Evolutionary conservation across 1,140 invertebrate genomes (phyloP).

Genomic region (Cydia strobilella): DNA sequence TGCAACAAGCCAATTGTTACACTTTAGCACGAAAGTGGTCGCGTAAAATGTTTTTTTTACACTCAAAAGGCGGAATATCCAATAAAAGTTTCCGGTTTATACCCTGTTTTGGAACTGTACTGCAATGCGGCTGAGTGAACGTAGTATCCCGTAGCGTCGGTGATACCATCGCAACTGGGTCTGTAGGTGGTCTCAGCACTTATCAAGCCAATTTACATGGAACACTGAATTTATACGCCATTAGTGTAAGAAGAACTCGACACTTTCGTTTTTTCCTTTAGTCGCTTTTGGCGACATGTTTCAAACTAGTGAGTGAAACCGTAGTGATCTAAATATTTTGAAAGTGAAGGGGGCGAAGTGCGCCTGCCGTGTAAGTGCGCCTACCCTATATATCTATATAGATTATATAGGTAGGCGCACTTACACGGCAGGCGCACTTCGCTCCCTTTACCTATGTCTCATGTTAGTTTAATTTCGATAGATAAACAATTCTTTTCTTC

Average conservation of each 20-base stretch:
- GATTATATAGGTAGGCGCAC: too few species aligned
- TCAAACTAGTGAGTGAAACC: too few species aligned
- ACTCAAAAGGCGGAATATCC: not conserved
- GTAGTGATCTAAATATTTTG: too few species aligned
- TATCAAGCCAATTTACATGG: constrained; percentile 17
- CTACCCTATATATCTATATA: too few species aligned
- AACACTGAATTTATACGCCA: constrained; percentile 14
- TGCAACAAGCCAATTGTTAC: not conserved
- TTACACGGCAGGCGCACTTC: too few species aligned
- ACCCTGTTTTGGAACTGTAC: not conserved
- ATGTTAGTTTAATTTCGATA: too few species aligned
- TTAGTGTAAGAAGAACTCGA: not conserved
- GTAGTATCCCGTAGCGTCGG: constrained; percentile 7
- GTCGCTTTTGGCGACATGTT: too few species aligned
- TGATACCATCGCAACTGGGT: not conserved
- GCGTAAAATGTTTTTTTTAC: not conserved
- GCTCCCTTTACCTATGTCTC: too few species aligned
- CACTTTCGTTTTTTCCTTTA: not conserved
- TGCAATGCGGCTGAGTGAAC: not conserved
- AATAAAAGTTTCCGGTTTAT: not conserved
- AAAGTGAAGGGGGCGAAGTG: too few species aligned
- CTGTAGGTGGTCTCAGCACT: constrained; percentile 16
- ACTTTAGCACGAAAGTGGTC: constrained; percentile 14
- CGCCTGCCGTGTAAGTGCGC: too few species aligned
- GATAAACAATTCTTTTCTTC: too few species aligned